Evolutionary conservation across 2,888 invertebrate genomes (phyloP).

Genomic region (Eurytoma adleriae): DNA sequence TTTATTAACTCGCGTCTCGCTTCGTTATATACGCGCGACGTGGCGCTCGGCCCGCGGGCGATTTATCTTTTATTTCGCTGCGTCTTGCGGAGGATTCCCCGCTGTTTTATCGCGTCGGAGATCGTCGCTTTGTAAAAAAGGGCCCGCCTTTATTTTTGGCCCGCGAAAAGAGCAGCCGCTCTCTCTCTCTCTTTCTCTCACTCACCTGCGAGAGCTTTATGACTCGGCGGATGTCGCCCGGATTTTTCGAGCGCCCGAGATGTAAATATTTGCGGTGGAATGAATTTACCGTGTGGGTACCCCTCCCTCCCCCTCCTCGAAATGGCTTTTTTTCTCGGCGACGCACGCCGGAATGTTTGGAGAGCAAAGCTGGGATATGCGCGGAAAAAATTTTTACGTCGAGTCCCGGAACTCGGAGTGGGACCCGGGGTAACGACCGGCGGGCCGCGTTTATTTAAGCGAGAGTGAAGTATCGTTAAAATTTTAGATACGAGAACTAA

Average conservation of each 20-base stretch:
- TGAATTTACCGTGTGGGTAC: background rate
- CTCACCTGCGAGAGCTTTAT: no score
- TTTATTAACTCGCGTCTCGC: background rate
- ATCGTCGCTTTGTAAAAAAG: constrained; percentile 38
- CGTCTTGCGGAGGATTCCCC: constrained; percentile 45
- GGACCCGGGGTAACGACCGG: no score
- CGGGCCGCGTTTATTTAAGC: no score
- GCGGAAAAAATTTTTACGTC: no score
- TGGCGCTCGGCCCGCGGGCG: constrained; percentile 23
- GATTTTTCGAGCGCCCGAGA: background rate
- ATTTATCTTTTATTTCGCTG: constrained; percentile 57
- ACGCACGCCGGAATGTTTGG: no score
- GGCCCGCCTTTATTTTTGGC: constrained; percentile 24
- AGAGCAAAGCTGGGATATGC: no score
- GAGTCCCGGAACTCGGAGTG: no score
- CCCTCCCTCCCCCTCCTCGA: no score
- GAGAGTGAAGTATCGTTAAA: no score
- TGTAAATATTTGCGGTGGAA: background rate
- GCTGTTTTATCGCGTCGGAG: constrained; percentile 7
- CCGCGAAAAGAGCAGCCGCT: background rate
- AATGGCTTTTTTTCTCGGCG: no score
- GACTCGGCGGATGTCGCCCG: no score
- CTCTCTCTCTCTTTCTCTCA: background rate
- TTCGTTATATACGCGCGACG: constrained; percentile 20
- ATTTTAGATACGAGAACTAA: no score